Conservation (phyloP, 2,888 invertebrate species). For the Zootermopsis nevadensis region DNA sequence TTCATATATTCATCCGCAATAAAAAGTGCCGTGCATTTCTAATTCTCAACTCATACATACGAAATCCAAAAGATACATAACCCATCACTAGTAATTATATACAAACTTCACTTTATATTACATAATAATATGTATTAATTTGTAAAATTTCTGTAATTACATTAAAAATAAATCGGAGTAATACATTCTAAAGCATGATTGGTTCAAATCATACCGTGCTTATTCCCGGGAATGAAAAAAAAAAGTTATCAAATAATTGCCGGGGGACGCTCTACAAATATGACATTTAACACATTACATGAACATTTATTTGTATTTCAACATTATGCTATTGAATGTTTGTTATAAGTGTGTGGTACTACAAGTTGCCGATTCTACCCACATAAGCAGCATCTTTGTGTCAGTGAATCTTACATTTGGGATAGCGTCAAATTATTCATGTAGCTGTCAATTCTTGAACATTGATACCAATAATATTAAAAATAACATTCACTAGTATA, state of each 20-base stretch:
- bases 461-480: neutral
- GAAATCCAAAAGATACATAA: neutral
- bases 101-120: too few relatives aligned
- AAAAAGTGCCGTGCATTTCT: neutral
- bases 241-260: too few relatives aligned
- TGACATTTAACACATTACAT: too few relatives aligned
- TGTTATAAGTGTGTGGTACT: too few relatives aligned
- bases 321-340: too few relatives aligned
- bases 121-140: too few relatives aligned
- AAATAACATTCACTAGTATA: neutral
- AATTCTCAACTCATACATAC: neutral
- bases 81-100: too few relatives aligned
- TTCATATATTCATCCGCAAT: slow-evolving; percentile 10
- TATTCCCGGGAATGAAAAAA: neutral
- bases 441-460: neutral
- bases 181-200: neutral
- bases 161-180: neutral
- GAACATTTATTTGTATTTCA: too few relatives aligned
- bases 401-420: too few relatives aligned
- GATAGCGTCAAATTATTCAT: neutral
- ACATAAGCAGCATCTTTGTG: too few relatives aligned
- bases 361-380: too few relatives aligned
- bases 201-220: neutral
- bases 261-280: too few relatives aligned
- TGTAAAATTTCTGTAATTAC: neutral